Conservation (phyloP, 1,140 invertebrate genomes). For the Apolygus lucorum region DNA sequence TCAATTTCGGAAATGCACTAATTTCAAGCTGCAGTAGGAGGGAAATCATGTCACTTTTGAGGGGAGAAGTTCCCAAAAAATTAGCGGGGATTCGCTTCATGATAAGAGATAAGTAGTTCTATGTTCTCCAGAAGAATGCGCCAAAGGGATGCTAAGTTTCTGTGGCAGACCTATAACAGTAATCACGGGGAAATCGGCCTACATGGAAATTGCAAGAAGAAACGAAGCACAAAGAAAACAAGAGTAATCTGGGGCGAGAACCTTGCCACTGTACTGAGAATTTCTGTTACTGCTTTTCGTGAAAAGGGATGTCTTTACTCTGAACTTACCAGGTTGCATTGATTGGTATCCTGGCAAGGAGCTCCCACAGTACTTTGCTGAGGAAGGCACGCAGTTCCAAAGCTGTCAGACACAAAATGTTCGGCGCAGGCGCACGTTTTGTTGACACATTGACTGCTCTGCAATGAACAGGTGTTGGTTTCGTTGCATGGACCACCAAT, state of each 20-base stretch:
- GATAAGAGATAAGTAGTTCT: background rate
- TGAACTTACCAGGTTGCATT: slow-evolving; percentile 25
- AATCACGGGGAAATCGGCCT: background rate
- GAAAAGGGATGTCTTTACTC: background rate
- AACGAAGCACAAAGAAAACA: too few species aligned
- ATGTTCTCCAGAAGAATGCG: too few species aligned
- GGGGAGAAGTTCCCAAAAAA: too few species aligned
- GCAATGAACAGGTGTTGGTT: background rate
- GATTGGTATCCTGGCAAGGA: slow-evolving; percentile 8
- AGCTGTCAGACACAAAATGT: background rate
- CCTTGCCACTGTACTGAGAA: background rate
- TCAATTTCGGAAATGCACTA: too few species aligned
- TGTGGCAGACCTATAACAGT: too few species aligned
- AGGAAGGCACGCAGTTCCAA: slow-evolving; percentile 5
- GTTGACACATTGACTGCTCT: slow-evolving; percentile 6
- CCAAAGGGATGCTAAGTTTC: too few species aligned
- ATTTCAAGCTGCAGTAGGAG: too few species aligned
- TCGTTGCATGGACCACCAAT: slow-evolving; percentile 8
- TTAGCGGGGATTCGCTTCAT: background rate
- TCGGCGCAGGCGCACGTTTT: slow-evolving; percentile 3
- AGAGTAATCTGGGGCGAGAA: too few species aligned
- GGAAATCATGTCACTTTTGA: too few species aligned
- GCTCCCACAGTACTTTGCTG: background rate
- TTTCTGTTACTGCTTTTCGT: background rate
- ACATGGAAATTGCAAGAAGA: background rate